A percentile compares a stretch with the other conserved stretches of the same genome.
Conservation (phyloP, 1,140 invertebrate genomes). For the Eufriesea mexicana region DNA sequence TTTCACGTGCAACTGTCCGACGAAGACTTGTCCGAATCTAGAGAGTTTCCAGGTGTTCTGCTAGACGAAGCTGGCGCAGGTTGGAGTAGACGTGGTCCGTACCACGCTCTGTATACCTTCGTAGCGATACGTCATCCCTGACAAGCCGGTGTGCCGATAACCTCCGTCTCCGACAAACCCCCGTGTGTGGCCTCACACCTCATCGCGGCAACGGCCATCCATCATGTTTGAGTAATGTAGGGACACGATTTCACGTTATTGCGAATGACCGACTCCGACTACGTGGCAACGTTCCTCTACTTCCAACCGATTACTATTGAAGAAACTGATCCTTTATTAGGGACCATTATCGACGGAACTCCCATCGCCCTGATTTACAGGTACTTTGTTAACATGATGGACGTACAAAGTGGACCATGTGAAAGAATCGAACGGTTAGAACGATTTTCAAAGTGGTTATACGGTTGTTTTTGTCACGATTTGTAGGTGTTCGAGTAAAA, state of each 20-base stretch:
- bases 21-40: conserved; percentile 34
- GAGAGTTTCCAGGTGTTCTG: conserved; percentile 58
- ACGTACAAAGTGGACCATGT: too few relatives aligned
- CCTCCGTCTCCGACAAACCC: conserved; percentile 63
- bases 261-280: conserved; percentile 66
- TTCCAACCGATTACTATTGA: conserved; percentile 39
- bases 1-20: conserved; percentile 61
- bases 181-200: conserved; percentile 67
- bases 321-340: conserved; percentile 42
- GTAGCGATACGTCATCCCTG: conserved; percentile 72
- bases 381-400: background rate
- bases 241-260: conserved; percentile 76
- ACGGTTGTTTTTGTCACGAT: too few relatives aligned
- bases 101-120: conserved; percentile 53
- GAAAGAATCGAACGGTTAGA: too few relatives aligned
- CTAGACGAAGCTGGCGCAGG: conserved; percentile 48
- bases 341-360: background rate
- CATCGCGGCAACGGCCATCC: conserved; percentile 71
- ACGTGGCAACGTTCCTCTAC: conserved; percentile 27
- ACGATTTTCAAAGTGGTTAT: too few relatives aligned
- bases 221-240: conserved; percentile 78
- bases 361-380: background rate
- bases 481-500: too few relatives aligned
- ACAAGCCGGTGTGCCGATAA: conserved; percentile 68
- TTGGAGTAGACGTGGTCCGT: conserved; percentile 54